Evolutionary conservation across 1,140 invertebrate genomes (phyloP).

Genomic region (Pentalonia nigronervosa): DNA sequence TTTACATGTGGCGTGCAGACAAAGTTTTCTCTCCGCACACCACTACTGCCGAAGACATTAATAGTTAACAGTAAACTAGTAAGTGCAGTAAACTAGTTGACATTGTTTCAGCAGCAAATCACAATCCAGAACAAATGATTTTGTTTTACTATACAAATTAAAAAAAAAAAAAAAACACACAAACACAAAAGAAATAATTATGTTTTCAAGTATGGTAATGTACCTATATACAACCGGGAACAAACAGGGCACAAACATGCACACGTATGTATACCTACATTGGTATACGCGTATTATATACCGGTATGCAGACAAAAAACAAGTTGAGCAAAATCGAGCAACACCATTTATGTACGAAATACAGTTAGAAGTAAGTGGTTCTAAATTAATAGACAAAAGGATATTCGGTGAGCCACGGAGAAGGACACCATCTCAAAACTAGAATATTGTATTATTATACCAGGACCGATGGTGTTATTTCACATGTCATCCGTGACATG

Average conservation of each 20-base stretch:
- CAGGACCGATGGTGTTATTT: no score
- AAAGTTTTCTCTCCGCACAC: neutral
- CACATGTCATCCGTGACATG: no score
- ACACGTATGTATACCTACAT: neutral
- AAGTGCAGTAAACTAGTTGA: neutral
- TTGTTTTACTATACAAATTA: neutral
- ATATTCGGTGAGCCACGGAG: no score
- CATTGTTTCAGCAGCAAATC: neutral
- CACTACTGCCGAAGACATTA: neutral
- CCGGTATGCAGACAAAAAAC: neutral
- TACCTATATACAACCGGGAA: neutral
- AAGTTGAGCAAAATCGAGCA: neutral
- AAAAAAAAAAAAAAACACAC: no score
- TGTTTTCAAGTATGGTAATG: neutral
- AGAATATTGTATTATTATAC: no score
- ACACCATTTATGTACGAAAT: neutral
- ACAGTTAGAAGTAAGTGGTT: no score
- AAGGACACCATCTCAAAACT: no score
- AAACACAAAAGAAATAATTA: neutral
- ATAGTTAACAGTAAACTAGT: neutral
- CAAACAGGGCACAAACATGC: neutral
- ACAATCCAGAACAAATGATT: neutral
- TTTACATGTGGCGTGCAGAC: conserved; percentile 7
- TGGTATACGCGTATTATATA: no score
- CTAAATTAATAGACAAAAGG: no score